Percentiles rank a stretch among this genome's conserved stretches.
Evolutionary conservation across 1,140 invertebrate genomes (phyloP).

Genomic region (Hycleus cichorii): DNA sequence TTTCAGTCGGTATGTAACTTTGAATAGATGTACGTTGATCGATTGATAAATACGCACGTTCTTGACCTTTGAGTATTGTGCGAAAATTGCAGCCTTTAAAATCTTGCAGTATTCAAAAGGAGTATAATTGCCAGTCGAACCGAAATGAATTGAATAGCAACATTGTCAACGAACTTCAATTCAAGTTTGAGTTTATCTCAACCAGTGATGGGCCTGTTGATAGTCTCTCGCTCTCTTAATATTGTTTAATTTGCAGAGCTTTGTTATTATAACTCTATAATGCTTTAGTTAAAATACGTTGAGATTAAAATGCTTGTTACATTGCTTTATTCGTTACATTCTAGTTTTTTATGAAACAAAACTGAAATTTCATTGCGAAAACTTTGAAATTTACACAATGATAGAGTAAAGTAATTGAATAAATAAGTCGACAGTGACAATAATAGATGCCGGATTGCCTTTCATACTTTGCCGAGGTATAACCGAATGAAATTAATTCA

Average conservation of each 20-base stretch:
- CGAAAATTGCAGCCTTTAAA: slow-evolving; percentile 4
- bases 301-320: too few relatives aligned
- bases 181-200: not conserved
- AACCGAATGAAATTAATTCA: slow-evolving; percentile 27
- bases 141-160: not conserved
- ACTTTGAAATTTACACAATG: too few relatives aligned
- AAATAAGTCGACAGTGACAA: too few relatives aligned
- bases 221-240: not conserved
- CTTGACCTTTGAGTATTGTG: not conserved
- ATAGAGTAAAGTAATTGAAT: too few relatives aligned
- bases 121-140: slow-evolving; percentile 3
- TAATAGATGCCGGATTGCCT: too few relatives aligned
- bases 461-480: slow-evolving; percentile 2
- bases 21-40: too few relatives aligned
- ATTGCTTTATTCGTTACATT: too few relatives aligned
- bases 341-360: too few relatives aligned
- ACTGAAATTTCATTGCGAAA: too few relatives aligned
- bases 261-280: slow-evolving; percentile 1
- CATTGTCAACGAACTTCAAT: too few relatives aligned
- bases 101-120: slow-evolving; percentile 2
- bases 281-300: not conserved
- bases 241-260: slow-evolving; percentile 1
- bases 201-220: slow-evolving; percentile 8
- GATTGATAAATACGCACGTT: too few relatives aligned
- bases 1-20: too few relatives aligned